phyloP scores from a whole-genome alignment of 1,140 invertebrate species.

The Cherax destructor region DNA sequence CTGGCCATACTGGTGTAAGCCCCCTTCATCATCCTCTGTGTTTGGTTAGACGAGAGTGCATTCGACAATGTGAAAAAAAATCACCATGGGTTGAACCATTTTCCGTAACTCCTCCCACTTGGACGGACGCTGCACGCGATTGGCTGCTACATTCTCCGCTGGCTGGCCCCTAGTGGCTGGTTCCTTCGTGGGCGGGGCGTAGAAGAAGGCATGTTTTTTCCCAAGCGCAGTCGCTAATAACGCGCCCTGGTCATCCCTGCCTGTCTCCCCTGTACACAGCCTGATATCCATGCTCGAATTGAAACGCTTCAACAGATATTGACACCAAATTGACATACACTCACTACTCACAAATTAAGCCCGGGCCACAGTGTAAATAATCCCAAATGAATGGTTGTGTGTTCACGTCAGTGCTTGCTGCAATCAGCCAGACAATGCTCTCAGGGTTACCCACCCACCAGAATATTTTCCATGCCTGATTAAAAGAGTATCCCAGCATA shows the following conservation, averaged over 20 bases:
- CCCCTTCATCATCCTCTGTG: constrained; percentile 54
- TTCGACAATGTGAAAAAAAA: constrained; percentile 38
- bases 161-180: constrained; percentile 32
- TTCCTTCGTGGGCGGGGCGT: constrained; percentile 23
- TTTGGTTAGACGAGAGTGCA: constrained; percentile 55
- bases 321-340: constrained; percentile 70
- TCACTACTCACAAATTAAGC: constrained; percentile 68
- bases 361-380: constrained; percentile 67
- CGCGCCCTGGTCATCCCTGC: constrained; percentile 35
- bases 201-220: constrained; percentile 56
- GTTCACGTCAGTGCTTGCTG: constrained; percentile 64
- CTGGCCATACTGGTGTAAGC: constrained; percentile 48
- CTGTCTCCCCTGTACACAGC: constrained; percentile 47
- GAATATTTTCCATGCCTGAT: constrained; percentile 58
- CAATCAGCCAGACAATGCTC: constrained; percentile 64
- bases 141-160: constrained; percentile 19
- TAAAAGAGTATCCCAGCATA: constrained; percentile 49
- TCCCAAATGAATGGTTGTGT: constrained; percentile 67
- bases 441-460: constrained; percentile 37
- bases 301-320: constrained; percentile 69
- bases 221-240: constrained; percentile 57
- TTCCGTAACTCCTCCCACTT: constrained; percentile 38
- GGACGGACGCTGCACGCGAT: constrained; percentile 4
- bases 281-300: constrained; percentile 64
- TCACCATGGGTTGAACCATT: constrained; percentile 30